A percentile compares a stretch with the other conserved stretches of the same genome.
phyloP scores from a whole-genome alignment of 1,140 invertebrate genomes.

The Archivesica marissinica region DNA sequence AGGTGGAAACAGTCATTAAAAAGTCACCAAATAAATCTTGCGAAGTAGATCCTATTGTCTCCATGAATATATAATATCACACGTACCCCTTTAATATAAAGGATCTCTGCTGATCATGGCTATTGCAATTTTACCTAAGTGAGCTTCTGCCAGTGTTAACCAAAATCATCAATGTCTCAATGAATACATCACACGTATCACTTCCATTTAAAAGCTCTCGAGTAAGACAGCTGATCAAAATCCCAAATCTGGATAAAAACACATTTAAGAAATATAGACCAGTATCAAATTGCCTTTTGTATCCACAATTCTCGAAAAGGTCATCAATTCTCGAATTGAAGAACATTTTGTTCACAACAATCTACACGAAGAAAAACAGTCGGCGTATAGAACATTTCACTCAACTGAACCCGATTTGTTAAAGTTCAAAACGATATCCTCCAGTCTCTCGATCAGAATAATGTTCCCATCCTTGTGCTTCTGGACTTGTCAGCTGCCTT shows the following conservation, averaged over 20 bases:
- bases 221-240: constrained; percentile 66
- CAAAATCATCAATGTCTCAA: too few relatives aligned
- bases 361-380: neutral
- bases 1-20: too few relatives aligned
- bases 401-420: too few relatives aligned
- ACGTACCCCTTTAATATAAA: too few relatives aligned
- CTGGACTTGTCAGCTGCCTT: too few relatives aligned
- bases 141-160: too few relatives aligned
- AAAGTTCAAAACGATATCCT: too few relatives aligned
- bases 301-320: neutral
- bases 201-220: constrained; percentile 55
- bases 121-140: too few relatives aligned
- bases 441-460: too few relatives aligned
- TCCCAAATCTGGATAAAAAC: constrained; percentile 57
- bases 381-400: neutral
- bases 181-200: constrained; percentile 16
- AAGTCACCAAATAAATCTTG: constrained; percentile 45
- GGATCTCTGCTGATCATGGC: too few relatives aligned
- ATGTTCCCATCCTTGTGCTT: too few relatives aligned
- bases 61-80: too few relatives aligned
- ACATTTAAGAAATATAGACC: constrained; percentile 59
- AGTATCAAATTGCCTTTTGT: neutral
- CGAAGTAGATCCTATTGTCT: constrained; percentile 57
- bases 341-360: neutral
- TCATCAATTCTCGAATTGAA: neutral